Base-by-base conservation (phyloP, 2,888 invertebrate genomes). In the Nyleta sp. region DNA sequence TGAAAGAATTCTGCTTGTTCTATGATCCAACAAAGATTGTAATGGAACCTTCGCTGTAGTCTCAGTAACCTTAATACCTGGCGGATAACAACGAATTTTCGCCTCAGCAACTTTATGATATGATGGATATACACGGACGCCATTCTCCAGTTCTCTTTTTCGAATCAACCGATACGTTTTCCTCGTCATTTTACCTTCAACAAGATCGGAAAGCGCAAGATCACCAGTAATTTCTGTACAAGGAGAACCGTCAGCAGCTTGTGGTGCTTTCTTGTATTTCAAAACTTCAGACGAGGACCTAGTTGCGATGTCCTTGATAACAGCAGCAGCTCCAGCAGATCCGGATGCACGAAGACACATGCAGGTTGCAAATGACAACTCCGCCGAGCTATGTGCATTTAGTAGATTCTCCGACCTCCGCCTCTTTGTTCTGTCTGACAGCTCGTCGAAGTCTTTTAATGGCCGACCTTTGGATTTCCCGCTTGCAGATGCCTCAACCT, bases 1-100 rank as follows among this genome's bases (percentile, higher is more conserved):
- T 13, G 46, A 28, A 24, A 68, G 22, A 24, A 68, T 35, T 68
- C 68, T 48, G 10, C 31, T 38, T 48, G 38, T 24, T 46, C 13
- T 70, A 35, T 79, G 75, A 44, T 75, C 46, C n/a, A 79, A 60
- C 18, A 79, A 75, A 42, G 72, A 55, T 60, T 80, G 80, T 48
- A 80, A 40, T 13, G 67, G 55, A 13, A 80, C 62, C 50, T 80
- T 57, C 35, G 53, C 72, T 65, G 2, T 42, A 11, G 57, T 76
- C 24, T 76, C 67, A 62, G 62, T 72, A 42, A 76, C 60, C 11
- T 17, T 57, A 42, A 76, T 68, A 24, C 28, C 68, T 42, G 24
- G 28, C 17, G 75, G 75, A 67, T 80, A 77, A 57, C 72, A 80
- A 10, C 46, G 15, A 31, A n/a, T 28, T 76, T 73, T 77, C 10